A percentile compares a stretch with the other conserved stretches of the same genome.
These are phyloP conservation scores for Chloropsis cyanopogon DNA, from an alignment of 2,113 vertebrate genomes.

Conservation along the genomic window DNA sequence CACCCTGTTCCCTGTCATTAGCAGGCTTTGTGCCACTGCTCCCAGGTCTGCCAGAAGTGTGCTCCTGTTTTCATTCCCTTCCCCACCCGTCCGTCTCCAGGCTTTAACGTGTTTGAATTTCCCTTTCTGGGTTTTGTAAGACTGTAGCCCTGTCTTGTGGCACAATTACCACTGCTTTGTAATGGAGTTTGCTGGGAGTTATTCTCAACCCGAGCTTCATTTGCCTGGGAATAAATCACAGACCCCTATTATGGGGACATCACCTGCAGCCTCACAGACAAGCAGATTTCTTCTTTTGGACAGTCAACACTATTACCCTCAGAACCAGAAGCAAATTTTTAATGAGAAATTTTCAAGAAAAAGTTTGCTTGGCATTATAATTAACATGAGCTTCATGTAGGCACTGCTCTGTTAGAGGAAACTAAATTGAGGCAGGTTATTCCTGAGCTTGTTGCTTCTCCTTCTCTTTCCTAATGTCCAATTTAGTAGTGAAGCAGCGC, in stretches of 20 bases:
- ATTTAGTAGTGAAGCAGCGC: neutral
- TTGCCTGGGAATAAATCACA: neutral
- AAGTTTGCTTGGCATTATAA: neutral
- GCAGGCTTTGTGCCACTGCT: conserved; percentile 3
- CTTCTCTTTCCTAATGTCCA: neutral
- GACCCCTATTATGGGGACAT: neutral
- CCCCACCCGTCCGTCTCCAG: neutral
- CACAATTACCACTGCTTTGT: neutral
- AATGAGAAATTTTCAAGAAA: neutral
- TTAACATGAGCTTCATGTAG: neutral
- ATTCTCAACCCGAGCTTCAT: neutral
- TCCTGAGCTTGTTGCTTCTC: neutral
- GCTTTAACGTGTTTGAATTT: neutral
- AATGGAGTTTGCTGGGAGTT: neutral
- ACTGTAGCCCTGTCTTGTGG: neutral
- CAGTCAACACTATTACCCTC: neutral
- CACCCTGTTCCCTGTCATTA: conserved; percentile 35
- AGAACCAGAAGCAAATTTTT: neutral
- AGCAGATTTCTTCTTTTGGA: neutral
- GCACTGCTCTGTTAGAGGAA: neutral
- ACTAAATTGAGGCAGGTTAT: neutral
- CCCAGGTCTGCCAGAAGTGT: neutral
- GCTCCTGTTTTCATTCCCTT: neutral
- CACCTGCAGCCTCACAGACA: neutral
- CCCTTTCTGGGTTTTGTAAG: neutral